A percentile compares a stretch with the other conserved stretches of the same genome.
Evolutionary conservation across 2,113 vertebrate genomes (phyloP).

Genomic region (Chionis minor): DNA sequence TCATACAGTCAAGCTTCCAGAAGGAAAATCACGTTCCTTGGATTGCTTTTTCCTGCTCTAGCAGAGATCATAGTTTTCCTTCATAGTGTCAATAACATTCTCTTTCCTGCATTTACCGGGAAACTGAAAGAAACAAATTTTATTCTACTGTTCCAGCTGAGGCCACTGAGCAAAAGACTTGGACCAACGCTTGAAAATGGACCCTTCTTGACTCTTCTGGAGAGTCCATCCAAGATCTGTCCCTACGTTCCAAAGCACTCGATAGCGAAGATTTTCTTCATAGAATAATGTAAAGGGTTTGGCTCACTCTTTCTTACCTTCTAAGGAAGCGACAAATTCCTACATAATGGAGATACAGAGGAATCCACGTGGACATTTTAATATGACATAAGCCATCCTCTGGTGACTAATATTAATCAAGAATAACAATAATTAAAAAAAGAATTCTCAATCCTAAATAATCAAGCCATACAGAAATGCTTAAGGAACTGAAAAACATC

Average conservation of each 20-base stretch:
- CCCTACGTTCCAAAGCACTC: background rate
- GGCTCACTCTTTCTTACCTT: background rate
- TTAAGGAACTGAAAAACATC: background rate
- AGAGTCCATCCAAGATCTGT: background rate
- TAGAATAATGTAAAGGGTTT: background rate
- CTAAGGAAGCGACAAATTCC: background rate
- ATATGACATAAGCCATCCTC: background rate
- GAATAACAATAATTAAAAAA: background rate
- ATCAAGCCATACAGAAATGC: background rate
- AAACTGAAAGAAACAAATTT: background rate
- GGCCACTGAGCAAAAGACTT: background rate
- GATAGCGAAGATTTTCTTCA: background rate
- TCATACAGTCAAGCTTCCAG: background rate
- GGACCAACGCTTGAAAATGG: background rate
- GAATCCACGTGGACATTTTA: background rate
- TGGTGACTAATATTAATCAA: background rate
- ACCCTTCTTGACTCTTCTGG: background rate
- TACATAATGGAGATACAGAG: background rate
- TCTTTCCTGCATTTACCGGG: background rate
- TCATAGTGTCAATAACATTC: background rate
- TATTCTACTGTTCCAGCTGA: background rate
- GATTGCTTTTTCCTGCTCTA: background rate
- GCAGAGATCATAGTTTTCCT: background rate
- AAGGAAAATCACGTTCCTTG: background rate
- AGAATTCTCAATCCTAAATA: background rate